A percentile compares a stretch with the other conserved stretches of the same genome.
Evolutionary conservation across 2,113 vertebrate genomes (phyloP).

Genomic region (Thalassarche chlororhynchos): DNA sequence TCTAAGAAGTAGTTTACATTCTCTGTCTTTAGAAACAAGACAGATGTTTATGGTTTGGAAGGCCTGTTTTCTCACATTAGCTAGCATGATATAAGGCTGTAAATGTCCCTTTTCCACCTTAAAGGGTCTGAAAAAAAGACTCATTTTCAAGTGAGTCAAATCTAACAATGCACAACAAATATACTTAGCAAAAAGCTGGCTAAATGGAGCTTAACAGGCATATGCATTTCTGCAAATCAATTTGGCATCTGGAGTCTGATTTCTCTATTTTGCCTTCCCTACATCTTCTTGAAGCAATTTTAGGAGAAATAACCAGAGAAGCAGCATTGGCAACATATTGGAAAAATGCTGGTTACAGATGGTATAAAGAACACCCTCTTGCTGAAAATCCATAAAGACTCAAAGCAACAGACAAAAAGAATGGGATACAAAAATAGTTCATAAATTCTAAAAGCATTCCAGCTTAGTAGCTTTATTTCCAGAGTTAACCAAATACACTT

Average conservation of each 20-base stretch:
- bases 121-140: not conserved
- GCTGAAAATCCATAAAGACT: constrained; percentile 5
- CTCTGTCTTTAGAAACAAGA: not conserved
- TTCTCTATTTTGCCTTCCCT: not conserved
- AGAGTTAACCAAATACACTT: not conserved
- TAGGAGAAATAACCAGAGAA: not conserved
- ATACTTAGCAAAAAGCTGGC: not conserved
- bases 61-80: not conserved
- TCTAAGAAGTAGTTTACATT: not conserved
- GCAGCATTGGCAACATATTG: not conserved
- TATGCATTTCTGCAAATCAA: not conserved
- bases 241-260: not conserved
- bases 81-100: not conserved
- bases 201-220: not conserved
- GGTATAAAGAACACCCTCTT: not conserved
- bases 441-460: not conserved
- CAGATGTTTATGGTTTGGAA: not conserved
- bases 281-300: not conserved
- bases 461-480: not conserved
- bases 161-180: not conserved
- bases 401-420: not conserved
- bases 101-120: not conserved
- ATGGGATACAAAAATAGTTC: not conserved
- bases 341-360: constrained; percentile 14
- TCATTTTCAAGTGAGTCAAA: not conserved